Evolutionary conservation across 2,113 vertebrate genomes (phyloP), one percentile per base, ranked within the genome.

Genomic region (Ophthalmolycus amberensis): DNA sequence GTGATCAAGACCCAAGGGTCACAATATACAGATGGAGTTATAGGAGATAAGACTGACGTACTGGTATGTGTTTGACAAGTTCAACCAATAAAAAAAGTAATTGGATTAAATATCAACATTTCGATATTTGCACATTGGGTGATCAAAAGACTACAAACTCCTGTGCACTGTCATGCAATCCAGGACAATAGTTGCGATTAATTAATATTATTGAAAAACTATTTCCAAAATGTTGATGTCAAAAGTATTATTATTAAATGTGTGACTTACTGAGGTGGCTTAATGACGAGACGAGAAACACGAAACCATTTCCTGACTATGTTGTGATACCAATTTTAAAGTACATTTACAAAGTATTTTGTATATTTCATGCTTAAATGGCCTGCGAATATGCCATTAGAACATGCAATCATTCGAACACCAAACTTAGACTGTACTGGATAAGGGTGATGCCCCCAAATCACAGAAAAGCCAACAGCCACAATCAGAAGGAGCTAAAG

Each of bases 401-500:
- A 4, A 75, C 29, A 46, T 7, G 27, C 40, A 27, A 80, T 9
- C 5, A 73, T 73, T 63, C 70, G 46, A 86, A 71, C 48, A 70
- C 16, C 22, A 58, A 77, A 34, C 18, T 60, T 64, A 59, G 78
- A 72, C 71, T 68, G 22, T 80, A 77, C 11, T 44, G 34, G 46
- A 85, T 70, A 63, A 59, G 27, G 66, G 64, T 66, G 67, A 77
- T 83, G 58, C 58, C 84, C 72, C 80, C 59, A 85, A 64, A 71
- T 75, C 56, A 80, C 64, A 80, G 74, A 82, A 68, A 77, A 86
- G 54, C 38, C 34, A 82, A 72, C 78, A 64, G 75, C 70, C 84
- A 80, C 77, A 80, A 86, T 89, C 75, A 83, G 74, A 59, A 72
- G 40, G 46, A 90, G 71, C 71, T 86, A 12, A 37, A 83, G 83